Conservation (phyloP, 2,888 invertebrate genomes). For the Andrena dorsata region DNA sequence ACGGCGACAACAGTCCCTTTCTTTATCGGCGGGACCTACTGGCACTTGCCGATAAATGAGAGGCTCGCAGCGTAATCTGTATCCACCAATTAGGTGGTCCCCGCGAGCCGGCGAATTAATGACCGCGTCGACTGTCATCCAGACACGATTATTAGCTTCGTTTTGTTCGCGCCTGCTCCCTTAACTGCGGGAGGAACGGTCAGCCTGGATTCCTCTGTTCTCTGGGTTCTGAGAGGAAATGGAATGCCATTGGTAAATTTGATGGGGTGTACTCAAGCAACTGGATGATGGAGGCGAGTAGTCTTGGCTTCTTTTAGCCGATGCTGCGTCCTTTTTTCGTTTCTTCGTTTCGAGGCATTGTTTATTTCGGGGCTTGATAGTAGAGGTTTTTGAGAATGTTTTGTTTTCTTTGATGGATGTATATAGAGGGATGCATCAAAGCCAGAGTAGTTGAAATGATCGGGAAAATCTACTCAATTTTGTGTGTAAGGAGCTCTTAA, state of each 20-base stretch:
- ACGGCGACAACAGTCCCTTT: constrained; percentile 41
- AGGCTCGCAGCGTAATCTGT: constrained; percentile 31
- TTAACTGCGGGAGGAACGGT: not conserved
- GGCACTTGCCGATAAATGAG: constrained; percentile 37
- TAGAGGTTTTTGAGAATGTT: not conserved
- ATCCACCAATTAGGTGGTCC: constrained; percentile 49
- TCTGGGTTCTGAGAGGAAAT: not conserved
- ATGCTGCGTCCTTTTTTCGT: not conserved
- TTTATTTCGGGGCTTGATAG: too few species aligned
- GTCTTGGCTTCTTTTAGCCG: not conserved
- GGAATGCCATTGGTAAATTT: not conserved
- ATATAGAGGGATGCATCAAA: too few species aligned
- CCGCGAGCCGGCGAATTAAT: constrained; percentile 30
- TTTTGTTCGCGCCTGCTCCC: constrained; percentile 1
- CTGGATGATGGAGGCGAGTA: not conserved
- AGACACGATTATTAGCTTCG: constrained; percentile 30
- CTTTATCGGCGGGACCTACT: constrained; percentile 47
- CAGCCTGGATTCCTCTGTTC: not conserved
- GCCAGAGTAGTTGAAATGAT: too few species aligned
- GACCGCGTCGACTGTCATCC: constrained; percentile 37
- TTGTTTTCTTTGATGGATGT: too few species aligned
- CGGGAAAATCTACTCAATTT: too few species aligned
- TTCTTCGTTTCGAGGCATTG: not conserved
- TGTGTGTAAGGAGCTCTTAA: too few species aligned
- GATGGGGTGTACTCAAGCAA: not conserved